These are phyloP conservation scores for Brachionus sp. DNA, from an alignment of 1,140 invertebrate genomes.

Conservation along the genomic window DNA sequence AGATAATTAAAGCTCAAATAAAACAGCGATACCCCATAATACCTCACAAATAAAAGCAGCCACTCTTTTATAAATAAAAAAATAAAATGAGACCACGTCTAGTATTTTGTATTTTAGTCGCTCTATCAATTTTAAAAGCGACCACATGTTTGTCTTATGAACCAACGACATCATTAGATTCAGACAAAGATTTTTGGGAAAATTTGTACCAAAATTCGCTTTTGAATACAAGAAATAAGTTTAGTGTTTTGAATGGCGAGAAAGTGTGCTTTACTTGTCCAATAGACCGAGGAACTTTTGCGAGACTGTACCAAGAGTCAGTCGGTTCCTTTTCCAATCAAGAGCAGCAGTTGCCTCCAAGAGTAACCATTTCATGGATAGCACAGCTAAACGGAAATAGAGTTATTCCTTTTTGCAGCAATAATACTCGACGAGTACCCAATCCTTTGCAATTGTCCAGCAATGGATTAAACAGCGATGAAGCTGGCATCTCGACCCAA, in stretches of 20 bases:
- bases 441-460: conserved; percentile 22
- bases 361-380: conserved; percentile 23
- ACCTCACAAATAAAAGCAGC: neutral
- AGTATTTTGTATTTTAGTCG: neutral
- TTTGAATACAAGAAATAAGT: conserved; percentile 11
- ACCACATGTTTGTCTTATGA: neutral
- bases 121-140: neutral
- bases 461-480: neutral
- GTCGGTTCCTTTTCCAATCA: neutral
- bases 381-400: conserved; percentile 21
- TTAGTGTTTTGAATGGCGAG: conserved; percentile 19
- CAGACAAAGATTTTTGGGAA: conserved; percentile 27
- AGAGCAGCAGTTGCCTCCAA: neutral
- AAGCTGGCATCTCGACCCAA: neutral
- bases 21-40: neutral
- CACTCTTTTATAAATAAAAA: neutral
- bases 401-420: conserved; percentile 36
- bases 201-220: conserved; percentile 19
- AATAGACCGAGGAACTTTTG: neutral
- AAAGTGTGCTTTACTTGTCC: conserved; percentile 44
- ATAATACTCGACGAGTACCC: conserved; percentile 14
- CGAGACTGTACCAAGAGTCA: conserved; percentile 16
- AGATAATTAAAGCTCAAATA: neutral
- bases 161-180: neutral
- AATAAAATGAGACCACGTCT: neutral